phyloP scores from a whole-genome alignment of 2,113 vertebrate genomes.

The Pelusios castaneus region DNA sequence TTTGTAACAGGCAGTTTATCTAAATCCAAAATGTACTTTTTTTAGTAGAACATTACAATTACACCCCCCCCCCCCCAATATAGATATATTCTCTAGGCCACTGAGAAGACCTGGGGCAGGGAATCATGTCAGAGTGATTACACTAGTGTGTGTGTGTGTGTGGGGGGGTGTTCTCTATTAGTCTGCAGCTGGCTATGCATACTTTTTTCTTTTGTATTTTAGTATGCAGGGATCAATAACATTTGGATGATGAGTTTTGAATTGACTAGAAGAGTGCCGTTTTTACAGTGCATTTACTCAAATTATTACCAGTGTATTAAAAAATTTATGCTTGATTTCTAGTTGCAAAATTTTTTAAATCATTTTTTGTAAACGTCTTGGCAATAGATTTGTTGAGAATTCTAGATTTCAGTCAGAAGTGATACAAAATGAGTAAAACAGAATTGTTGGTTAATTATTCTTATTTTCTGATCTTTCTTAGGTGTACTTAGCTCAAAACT shows the following conservation, averaged over 20 bases:
- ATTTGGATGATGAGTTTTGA: background rate
- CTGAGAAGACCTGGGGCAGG: background rate
- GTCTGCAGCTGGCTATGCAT: background rate
- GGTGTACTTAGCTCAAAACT: background rate
- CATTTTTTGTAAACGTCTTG: background rate
- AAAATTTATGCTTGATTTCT: background rate
- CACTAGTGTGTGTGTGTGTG: background rate
- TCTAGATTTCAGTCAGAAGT: background rate
- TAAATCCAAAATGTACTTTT: background rate
- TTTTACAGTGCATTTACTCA: background rate
- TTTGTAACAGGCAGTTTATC: background rate
- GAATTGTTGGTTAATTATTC: background rate
- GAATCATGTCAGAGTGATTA: background rate
- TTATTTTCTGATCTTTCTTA: background rate
- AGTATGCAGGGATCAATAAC: background rate
- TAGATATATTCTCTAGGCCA: background rate
- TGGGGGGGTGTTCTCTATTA: background rate
- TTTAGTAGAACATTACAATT: slow-evolving; percentile 12
- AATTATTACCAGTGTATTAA: background rate
- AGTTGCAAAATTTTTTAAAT: background rate
- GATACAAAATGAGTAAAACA: background rate
- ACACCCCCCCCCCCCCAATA: no score
- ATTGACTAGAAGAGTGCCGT: background rate
- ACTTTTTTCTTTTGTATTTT: background rate
- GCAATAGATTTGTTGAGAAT: background rate